Base-by-base conservation (phyloP, 1,140 invertebrate genomes). In the Apocrypta bakeri region DNA sequence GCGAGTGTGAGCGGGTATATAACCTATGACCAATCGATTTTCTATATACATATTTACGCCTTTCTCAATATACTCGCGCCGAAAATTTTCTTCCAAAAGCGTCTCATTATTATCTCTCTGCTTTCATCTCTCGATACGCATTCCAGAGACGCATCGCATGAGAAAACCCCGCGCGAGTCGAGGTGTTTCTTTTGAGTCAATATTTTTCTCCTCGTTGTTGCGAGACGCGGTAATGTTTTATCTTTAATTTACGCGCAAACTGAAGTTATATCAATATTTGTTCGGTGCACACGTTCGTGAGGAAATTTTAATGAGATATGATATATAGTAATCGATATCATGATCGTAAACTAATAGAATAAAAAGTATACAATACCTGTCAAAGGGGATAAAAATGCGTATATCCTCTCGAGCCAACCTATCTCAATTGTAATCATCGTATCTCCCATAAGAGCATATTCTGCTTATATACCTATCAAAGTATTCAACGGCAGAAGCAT, bases 1-100 rank as follows among this genome's bases (percentile, higher is more conserved):
- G 25, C 48, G 42, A 25, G 33, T 12, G 29, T 11, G 11, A 17
- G 25, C 48, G 42, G 25, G 33, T 12, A 21, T 11, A 24, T 24
- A 25, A 25, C 40, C 31, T 81, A 81, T 75, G 61, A 75, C 71
- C 73, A 81, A 68, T 75, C 72, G 72, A 74, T 81, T 81, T 75
- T 68, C 64, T 40, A 75, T 81, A 42, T 12, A 68, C 17, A 17
- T n/a, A 56, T 9, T 3, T n/a, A n/a, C 76, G 37, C 76, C 64
- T 78, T 74, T 48, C 21, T 79, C 24, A 21, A 37, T 69, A 31
- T 27, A 29, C 12, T 71, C 66, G 21, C 78, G 29, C 68, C 29
- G 42, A 72, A 79, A 79, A 71, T 69, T 68, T 37, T 24, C n/a
- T 69, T 48, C 64, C 21, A 25, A 69, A 69, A 78, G 33, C 69